phyloP scores from a whole-genome alignment of 2,797 vertebrate genomes.

The Manis crassicaudata region DNA sequence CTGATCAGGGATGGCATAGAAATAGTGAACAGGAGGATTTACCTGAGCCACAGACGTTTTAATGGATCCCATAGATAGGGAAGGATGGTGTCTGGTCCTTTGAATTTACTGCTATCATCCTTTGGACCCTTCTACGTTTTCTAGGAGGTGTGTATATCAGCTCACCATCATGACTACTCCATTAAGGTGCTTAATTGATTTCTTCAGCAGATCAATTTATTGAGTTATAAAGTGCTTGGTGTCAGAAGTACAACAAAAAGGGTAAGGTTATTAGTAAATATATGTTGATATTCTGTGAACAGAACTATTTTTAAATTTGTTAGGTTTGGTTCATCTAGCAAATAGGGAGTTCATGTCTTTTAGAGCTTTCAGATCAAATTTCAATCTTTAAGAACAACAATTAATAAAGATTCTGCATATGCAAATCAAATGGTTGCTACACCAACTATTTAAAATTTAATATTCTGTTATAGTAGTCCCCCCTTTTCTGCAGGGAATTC shows the following conservation, averaged over 20 bases:
- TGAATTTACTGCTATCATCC: background rate
- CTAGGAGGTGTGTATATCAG: background rate
- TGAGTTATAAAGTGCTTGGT: background rate
- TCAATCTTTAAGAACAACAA: background rate
- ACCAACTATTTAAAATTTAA: conserved; percentile 70
- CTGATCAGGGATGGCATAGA: background rate
- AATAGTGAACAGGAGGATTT: background rate
- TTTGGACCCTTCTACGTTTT: background rate
- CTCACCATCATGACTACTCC: background rate
- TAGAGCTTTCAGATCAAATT: background rate
- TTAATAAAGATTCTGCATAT: background rate
- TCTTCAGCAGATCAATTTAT: background rate
- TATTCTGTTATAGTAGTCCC: background rate
- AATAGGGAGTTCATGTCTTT: background rate
- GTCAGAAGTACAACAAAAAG: background rate
- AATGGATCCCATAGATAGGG: background rate
- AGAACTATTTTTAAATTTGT: background rate
- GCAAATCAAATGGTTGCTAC: conserved; percentile 39
- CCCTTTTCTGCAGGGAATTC: background rate
- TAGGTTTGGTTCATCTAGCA: background rate
- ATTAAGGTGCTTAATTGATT: background rate
- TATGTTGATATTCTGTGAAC: background rate
- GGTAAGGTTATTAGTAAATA: background rate
- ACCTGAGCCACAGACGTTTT: background rate
- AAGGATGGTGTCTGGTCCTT: background rate